phyloP scores from a whole-genome alignment of 2,113 vertebrate species.

The Uria aalge region DNA sequence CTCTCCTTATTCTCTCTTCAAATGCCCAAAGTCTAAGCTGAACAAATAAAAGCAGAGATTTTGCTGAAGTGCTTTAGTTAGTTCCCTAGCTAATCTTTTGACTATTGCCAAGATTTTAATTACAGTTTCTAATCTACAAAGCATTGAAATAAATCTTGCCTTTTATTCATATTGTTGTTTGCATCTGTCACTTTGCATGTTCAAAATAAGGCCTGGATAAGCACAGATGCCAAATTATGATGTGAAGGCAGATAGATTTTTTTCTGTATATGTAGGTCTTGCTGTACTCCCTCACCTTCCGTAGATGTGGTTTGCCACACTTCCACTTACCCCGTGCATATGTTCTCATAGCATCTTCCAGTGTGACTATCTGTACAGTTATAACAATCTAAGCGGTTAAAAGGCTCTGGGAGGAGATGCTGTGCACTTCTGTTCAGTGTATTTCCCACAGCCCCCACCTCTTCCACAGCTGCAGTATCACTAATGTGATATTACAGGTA shows the following conservation, averaged over 20 bases:
- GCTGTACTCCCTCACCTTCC: not conserved
- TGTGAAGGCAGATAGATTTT: not conserved
- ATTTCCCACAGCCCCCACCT: not conserved
- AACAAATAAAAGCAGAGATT: not conserved
- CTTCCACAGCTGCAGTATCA: not conserved
- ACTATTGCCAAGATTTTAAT: not conserved
- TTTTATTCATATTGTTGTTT: conserved; percentile 2
- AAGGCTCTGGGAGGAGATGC: not conserved
- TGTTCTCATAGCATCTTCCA: not conserved
- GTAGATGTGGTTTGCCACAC: not conserved
- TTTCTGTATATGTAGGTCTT: not conserved
- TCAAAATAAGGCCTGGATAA: not conserved
- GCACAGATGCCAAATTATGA: not conserved
- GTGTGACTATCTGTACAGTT: not conserved
- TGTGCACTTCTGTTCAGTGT: not conserved
- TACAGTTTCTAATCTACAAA: not conserved
- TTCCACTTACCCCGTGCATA: not conserved
- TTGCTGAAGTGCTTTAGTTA: not conserved
- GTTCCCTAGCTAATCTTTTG: conserved; percentile 1
- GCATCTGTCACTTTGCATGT: conserved; percentile 24
- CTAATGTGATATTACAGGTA: not conserved
- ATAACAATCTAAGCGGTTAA: not conserved
- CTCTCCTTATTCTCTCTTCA: not conserved
- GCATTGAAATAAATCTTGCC: not conserved
- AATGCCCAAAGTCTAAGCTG: not conserved